These are phyloP conservation scores for Gallinago nigripennis DNA, from an alignment of 2,797 vertebrate species.

Conservation along the genomic window DNA sequence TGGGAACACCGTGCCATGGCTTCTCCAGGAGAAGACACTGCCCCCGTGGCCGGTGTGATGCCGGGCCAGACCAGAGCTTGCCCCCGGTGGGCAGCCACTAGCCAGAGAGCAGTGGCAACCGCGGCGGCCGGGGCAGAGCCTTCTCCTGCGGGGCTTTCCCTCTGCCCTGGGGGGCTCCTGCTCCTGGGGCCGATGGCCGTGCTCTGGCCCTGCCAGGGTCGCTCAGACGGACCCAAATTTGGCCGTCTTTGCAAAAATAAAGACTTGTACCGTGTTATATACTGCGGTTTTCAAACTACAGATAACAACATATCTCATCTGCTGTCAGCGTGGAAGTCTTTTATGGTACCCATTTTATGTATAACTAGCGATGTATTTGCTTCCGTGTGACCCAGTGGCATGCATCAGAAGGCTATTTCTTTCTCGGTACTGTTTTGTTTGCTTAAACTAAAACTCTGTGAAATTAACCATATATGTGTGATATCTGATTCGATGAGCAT, in stretches of 20 bases:
- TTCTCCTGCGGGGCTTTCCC: rapidly evolving
- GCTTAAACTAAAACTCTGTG: slow-evolving; percentile 79
- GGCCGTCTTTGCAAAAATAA: neutral
- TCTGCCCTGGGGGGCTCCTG: neutral
- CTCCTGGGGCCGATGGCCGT: neutral
- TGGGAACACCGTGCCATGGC: neutral
- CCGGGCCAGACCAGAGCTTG: rapidly evolving
- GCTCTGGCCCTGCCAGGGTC: neutral
- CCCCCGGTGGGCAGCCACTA: neutral
- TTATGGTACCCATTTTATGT: slow-evolving; percentile 76
- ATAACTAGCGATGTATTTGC: slow-evolving; percentile 77
- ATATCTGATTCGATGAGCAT: slow-evolving; percentile 78
- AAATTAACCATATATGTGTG: slow-evolving; percentile 80
- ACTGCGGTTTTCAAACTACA: neutral
- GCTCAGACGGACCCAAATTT: neutral
- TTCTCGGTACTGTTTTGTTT: slow-evolving; percentile 72
- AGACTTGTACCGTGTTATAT: neutral
- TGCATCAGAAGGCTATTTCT: slow-evolving; percentile 68
- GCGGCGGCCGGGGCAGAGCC: neutral
- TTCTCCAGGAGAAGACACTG: neutral
- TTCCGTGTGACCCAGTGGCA: slow-evolving; percentile 77
- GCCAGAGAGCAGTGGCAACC: neutral
- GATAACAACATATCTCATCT: slow-evolving; percentile 48
- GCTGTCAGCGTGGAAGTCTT: slow-evolving; percentile 78
- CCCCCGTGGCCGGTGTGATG: neutral